phyloP scores from a whole-genome alignment of 2,113 vertebrate species.

The Aspiorhynchus laticeps region DNA sequence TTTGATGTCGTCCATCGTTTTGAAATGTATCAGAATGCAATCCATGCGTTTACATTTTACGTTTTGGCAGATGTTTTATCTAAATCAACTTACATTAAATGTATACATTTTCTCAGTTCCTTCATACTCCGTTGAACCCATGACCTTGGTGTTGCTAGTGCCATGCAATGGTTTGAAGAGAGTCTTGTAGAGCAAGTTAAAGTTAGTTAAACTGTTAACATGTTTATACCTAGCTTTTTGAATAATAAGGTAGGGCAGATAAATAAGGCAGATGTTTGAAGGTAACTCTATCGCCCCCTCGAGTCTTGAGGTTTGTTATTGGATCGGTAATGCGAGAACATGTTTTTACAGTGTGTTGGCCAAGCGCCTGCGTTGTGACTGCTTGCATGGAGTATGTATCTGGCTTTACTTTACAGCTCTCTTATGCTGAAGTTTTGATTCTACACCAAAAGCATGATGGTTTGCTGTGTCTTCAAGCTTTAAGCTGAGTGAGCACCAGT shows the following conservation, averaged over 20 bases:
- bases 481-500: slow-evolving; percentile 25
- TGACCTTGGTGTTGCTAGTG: neutral
- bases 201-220: neutral
- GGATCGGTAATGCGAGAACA: neutral
- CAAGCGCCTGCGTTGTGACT: neutral
- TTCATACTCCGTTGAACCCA: neutral
- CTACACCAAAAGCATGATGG: slow-evolving; percentile 45
- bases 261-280: neutral
- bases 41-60: neutral
- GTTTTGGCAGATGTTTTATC: neutral
- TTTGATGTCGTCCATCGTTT: neutral
- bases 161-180: neutral
- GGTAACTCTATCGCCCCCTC: neutral
- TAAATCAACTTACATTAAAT: neutral
- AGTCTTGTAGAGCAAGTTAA: neutral
- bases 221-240: neutral
- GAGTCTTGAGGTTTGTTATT: neutral
- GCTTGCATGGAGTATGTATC: neutral
- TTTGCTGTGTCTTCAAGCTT: slow-evolving; percentile 34
- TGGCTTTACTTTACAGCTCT: slow-evolving; percentile 1
- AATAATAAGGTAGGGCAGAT: neutral
- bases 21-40: neutral
- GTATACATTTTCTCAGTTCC: neutral
- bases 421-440: slow-evolving; percentile 25
- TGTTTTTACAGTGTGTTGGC: neutral